phyloP scores from a whole-genome alignment of 2,113 vertebrate genomes.

The Entelurus aequoreus region DNA sequence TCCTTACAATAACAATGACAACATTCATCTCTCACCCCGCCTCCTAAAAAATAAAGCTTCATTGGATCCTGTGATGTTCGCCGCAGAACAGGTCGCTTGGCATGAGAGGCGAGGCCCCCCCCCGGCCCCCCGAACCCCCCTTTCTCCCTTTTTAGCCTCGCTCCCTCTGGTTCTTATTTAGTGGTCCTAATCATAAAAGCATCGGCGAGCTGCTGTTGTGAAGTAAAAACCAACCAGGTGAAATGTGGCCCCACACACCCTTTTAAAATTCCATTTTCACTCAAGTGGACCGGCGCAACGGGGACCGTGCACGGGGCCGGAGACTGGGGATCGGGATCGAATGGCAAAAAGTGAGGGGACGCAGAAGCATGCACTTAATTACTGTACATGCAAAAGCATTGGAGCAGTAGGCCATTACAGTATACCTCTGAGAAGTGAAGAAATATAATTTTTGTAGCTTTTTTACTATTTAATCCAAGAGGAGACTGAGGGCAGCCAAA shows the following conservation, averaged over 20 bases:
- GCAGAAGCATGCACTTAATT: too few species aligned
- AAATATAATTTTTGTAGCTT: not conserved
- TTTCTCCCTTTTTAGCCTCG: conserved; percentile 9
- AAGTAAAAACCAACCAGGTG: conserved; percentile 53
- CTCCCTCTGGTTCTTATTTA: conserved; percentile 64
- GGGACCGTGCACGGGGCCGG: conserved; percentile 36
- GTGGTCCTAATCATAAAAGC: conserved; percentile 65
- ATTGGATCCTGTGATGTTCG: conserved; percentile 30
- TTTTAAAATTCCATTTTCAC: conserved; percentile 61
- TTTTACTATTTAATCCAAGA: not conserved
- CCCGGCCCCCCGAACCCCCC: conserved; percentile 5
- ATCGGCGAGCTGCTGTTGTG: conserved; percentile 46
- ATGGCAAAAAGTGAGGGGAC: conserved; percentile 26
- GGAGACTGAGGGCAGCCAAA: too few species aligned
- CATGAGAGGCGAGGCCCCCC: not conserved
- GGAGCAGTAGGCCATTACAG: not conserved
- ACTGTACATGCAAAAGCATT: not conserved
- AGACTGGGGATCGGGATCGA: conserved; percentile 39
- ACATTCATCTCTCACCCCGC: conserved; percentile 25
- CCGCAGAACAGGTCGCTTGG: not conserved
- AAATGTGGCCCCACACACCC: conserved; percentile 37
- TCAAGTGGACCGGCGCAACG: conserved; percentile 61
- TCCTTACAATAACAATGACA: conserved; percentile 55
- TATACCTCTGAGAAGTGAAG: not conserved
- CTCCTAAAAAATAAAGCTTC: conserved; percentile 24